These are phyloP conservation scores for Triplophysa siluroides DNA, from an alignment of 2,113 vertebrate genomes.

Conservation along the genomic window DNA sequence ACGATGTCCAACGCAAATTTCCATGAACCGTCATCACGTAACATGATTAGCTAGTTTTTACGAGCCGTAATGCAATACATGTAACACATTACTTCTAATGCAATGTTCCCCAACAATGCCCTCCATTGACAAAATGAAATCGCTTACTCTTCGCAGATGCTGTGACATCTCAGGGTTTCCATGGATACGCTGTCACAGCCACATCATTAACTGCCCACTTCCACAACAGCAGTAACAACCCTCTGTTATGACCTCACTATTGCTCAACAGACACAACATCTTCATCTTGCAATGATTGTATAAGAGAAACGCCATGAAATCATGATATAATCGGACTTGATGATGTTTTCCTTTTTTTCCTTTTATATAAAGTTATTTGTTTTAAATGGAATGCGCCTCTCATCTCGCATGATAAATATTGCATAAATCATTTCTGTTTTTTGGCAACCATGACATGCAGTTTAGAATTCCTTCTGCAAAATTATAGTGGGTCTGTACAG, in stretches of 20 bases:
- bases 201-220: conserved; percentile 40
- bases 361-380: background rate
- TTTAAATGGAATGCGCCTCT: conserved; percentile 18
- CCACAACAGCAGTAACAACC: conserved; percentile 22
- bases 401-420: background rate
- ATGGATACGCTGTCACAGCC: conserved; percentile 40
- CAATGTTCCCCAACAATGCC: background rate
- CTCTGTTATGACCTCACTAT: conserved; percentile 27
- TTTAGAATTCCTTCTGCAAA: too few relatives aligned
- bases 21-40: background rate
- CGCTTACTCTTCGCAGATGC: conserved; percentile 5
- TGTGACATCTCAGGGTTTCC: conserved; percentile 37
- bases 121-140: conserved; percentile 30
- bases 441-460: too few relatives aligned
- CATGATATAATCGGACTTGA: conserved; percentile 18
- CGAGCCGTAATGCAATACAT: background rate
- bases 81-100: background rate
- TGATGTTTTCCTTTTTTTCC: background rate
- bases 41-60: background rate
- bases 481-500: background rate
- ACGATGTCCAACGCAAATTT: background rate
- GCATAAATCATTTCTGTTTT: too few relatives aligned
- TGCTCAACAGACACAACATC: conserved; percentile 20
- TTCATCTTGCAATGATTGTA: conserved; percentile 12
- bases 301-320: conserved; percentile 7